Conservation (phyloP, 2,797 vertebrate genomes). For the Tarsius wallacei region DNA sequence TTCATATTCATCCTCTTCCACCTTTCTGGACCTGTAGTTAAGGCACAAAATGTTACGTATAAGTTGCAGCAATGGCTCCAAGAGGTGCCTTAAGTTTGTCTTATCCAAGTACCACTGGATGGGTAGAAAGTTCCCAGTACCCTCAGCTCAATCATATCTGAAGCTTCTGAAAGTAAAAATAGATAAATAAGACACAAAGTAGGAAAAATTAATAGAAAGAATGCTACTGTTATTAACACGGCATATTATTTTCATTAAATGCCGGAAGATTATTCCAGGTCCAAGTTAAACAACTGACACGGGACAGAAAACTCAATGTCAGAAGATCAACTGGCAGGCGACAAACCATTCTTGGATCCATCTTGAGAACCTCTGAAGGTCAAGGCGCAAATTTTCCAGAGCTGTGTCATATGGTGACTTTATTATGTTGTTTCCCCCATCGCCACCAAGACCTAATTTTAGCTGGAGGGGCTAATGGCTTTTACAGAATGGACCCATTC, state of each 20-base stretch:
- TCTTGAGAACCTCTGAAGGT: neutral
- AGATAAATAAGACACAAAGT: neutral
- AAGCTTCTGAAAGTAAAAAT: neutral
- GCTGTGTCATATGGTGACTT: neutral
- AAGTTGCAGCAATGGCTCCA: neutral
- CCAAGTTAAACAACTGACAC: neutral
- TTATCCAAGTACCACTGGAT: neutral
- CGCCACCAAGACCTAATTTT: conserved; percentile 1
- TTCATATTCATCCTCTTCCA: conserved; percentile 95
- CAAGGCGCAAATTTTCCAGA: neutral
- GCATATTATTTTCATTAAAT: neutral
- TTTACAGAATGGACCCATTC: neutral
- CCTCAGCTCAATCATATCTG: neutral
- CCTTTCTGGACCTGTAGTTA: conserved; percentile 91
- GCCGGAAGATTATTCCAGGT: neutral
- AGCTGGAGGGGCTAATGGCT: neutral
- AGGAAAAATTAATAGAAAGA: neutral
- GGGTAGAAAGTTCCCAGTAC: neutral
- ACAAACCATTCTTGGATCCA: neutral
- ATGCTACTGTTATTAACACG: neutral
- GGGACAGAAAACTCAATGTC: neutral
- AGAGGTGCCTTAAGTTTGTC: neutral
- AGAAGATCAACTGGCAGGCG: neutral
- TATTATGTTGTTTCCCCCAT: neutral
- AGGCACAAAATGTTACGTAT: neutral